Base-by-base conservation (phyloP, 2,888 invertebrate species). In the Crioceris asparagi region DNA sequence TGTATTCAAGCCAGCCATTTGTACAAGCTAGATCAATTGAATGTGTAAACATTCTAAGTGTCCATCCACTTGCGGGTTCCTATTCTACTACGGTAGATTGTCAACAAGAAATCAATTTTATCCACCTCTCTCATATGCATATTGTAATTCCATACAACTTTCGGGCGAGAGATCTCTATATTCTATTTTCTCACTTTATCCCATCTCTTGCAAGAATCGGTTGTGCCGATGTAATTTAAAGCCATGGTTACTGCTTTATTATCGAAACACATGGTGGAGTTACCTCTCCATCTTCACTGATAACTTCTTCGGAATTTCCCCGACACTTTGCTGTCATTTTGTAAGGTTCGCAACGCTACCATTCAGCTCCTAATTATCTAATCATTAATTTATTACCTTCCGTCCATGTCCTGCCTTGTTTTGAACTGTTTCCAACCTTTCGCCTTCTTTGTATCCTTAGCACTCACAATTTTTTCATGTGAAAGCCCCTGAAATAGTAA, bases 281-380 rank as follows among this genome's bases (percentile, higher is more conserved):
- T 6, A 43, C 38, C 34, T 43, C 30, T 16, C 39, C 44, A 32
- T 44, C 45, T 7, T 23, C 18, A 40, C 45, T 49, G 14, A 41
- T 23, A 16, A 47, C 11, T 40, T 50, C 43, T 29, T 48, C 45
- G 10, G 33, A 26, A 30, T 36, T 37, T 11, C 46, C 49, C 27
- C 45, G 32, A 12, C 26, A 27, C 23, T 41, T 45, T 26, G 40
- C 42, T 30, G 36, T 35, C 33, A 45, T 29, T n/a, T n/a, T n/a
- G n/a, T n/a, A n/a, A 43, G n/a, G n/a, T n/a, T n/a, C n/a, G n/a
- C n/a, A n/a, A n/a, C n/a, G n/a, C n/a, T n/a, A n/a, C n/a, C n/a
- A n/a, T n/a, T n/a, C n/a, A n/a, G n/a, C n/a, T n/a, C n/a, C n/a
- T n/a, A n/a, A n/a, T n/a, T n/a, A n/a, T n/a, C n/a, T n/a, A n/a